A percentile compares a stretch with the other conserved stretches of the same genome.
These are phyloP conservation scores for Corythornis vintsioides DNA, from an alignment of 2,113 vertebrate species.

Conservation along the genomic window DNA sequence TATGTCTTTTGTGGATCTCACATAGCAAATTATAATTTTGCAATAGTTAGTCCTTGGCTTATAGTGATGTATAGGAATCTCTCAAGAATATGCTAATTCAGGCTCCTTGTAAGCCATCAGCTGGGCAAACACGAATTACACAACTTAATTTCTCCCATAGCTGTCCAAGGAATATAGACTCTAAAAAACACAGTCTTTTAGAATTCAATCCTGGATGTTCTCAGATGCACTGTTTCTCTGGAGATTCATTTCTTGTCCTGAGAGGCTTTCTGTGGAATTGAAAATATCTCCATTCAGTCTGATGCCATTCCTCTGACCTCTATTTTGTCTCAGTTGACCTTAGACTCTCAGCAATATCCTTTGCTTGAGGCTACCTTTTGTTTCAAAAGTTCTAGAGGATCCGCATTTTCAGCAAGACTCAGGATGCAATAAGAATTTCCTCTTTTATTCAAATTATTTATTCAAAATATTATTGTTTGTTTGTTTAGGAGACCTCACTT, in stretches of 20 bases:
- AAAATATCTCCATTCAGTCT: constrained; percentile 25
- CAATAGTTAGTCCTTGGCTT: not conserved
- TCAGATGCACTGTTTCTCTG: not conserved
- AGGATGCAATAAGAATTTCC: not conserved
- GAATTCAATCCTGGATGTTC: not conserved
- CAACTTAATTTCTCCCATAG: not conserved
- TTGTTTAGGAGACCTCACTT: not conserved
- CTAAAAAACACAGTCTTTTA: not conserved
- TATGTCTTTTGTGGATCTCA: not conserved
- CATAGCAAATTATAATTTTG: not conserved
- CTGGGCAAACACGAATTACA: not conserved
- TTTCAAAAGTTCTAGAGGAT: constrained; percentile 27
- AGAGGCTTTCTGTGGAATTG: not conserved
- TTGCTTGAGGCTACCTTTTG: constrained; percentile 19
- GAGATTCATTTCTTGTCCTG: not conserved
- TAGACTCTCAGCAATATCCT: not conserved
- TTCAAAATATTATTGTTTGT: not conserved
- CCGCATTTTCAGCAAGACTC: constrained; percentile 30
- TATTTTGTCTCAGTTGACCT: constrained; percentile 60
- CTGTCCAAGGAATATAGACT: not conserved
- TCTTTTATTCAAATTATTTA: not conserved
- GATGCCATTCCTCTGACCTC: constrained; percentile 25
- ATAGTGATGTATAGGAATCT: not conserved
- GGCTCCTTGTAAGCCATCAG: not conserved
- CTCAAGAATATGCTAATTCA: not conserved